Percentiles rank a stretch among this genome's conserved stretches.
phyloP scores from a whole-genome alignment of 2,888 invertebrate species.

The Mechanitis mazaeus region DNA sequence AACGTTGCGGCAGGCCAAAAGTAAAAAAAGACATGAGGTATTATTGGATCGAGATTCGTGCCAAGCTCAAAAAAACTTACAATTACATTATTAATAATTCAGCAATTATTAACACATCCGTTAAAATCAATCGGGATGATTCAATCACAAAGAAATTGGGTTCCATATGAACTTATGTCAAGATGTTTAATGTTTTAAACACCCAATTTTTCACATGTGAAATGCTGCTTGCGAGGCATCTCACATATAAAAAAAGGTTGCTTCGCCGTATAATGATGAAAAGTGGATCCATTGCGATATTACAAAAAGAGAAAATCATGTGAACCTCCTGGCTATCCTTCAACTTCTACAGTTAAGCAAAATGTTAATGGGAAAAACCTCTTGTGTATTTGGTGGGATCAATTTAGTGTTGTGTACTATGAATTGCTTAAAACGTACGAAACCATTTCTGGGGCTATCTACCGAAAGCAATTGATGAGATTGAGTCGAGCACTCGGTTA shows the following conservation, averaged over 20 bases:
- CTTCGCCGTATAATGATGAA: slow-evolving; percentile 9
- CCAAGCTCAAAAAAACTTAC: background rate
- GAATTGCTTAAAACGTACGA: too few species aligned
- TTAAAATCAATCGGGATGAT: background rate
- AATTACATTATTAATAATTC: background rate
- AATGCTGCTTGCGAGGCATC: slow-evolving; percentile 7
- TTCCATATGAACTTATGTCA: background rate
- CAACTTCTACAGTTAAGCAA: slow-evolving; percentile 18
- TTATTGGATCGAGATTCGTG: background rate
- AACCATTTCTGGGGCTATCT: too few species aligned
- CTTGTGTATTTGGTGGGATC: background rate
- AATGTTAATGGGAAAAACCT: slow-evolving; percentile 7
- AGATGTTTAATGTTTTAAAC: background rate
- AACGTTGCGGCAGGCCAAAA: slow-evolving; percentile 14
- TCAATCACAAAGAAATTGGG: slow-evolving; percentile 3
- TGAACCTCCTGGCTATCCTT: slow-evolving; percentile 16
- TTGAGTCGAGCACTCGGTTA: too few species aligned
- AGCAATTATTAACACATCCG: background rate
- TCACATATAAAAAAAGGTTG: background rate
- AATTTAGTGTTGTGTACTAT: background rate
- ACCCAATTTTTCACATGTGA: slow-evolving; percentile 10
- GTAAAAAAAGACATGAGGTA: background rate
- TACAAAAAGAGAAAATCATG: slow-evolving; percentile 25
- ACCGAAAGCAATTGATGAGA: too few species aligned
- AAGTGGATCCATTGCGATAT: slow-evolving; percentile 23